Evolutionary conservation across 2,797 vertebrate species (phyloP), one percentile per base, ranked within the genome.

Genomic region (Acanthis flammea): DNA sequence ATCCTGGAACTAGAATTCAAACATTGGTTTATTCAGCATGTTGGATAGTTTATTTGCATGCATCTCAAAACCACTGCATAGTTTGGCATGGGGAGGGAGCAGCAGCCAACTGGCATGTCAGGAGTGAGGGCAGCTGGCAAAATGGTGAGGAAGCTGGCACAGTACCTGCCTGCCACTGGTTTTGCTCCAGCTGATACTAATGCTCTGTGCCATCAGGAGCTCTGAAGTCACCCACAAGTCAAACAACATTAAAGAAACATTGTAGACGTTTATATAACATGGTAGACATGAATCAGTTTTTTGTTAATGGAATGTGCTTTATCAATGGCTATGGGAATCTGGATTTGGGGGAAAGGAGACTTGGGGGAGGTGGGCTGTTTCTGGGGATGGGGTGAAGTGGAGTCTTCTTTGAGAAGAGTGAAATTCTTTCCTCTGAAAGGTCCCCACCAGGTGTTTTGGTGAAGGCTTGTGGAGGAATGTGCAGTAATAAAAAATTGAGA

Each of bases 81-180:
- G 78, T 92, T 96, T 97, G 95, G 88, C 91, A 58, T 24, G 28
- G 73, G 62, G 81, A 51, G 55, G 44, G 60, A 95, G 62, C 39
- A 66, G 84, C 50, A 89, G 86, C 25, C 11, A 92, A 21, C 35
- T 81, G 48, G 41, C 5, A 1, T 80, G 65, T 88, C 60, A 88
- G 67, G 70, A 86, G 86, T 19, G 50, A 95, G 91, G 91, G 91
- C 92, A 93, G 55, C 77, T 92, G 88, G 92, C 93, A 82, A 80
- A 76, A 68, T 18, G 67, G n/a, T 9, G 68, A 91, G 83, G 73
- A 92, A 89, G 53, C 24, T 60, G 86, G 61, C 54, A 91, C 74
- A 78, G 66, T 61, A 84, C 86, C 70, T 86, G 57, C 51, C 66
- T 33, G 16, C 60, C 3, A 2, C 42, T 1, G 4, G 37, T 85